phyloP scores from a whole-genome alignment of 2,113 vertebrate genomes.

The Rhegmatorhina hoffmannsi region DNA sequence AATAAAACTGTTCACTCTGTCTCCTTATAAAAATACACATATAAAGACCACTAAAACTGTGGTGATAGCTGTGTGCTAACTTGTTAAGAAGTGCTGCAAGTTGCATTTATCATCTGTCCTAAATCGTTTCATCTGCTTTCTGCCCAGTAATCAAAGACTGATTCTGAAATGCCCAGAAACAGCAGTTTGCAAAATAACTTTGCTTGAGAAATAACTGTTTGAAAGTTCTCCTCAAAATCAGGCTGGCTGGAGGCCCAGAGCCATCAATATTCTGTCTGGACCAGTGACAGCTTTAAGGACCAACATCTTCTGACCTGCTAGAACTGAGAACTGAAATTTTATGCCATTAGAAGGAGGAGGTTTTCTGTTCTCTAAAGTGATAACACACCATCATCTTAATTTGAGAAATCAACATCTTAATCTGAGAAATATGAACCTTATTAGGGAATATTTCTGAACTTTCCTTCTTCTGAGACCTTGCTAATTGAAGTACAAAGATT shows the following conservation, averaged over 20 bases:
- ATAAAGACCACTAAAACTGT: conserved; percentile 3
- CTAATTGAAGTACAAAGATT: neutral
- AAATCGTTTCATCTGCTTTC: conserved; percentile 7
- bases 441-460: neutral
- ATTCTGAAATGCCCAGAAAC: neutral
- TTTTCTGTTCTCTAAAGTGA: neutral
- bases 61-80: conserved; percentile 24
- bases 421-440: neutral
- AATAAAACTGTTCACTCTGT: conserved; percentile 48
- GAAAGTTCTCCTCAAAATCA: neutral
- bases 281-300: conserved; percentile 30
- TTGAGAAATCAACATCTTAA: neutral
- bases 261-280: conserved; percentile 20
- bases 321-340: neutral
- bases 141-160: neutral
- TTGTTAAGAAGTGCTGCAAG: neutral
- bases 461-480: neutral
- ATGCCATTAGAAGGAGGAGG: neutral
- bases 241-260: conserved; percentile 14
- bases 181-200: neutral
- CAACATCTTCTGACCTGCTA: neutral
- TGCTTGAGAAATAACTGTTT: conserved; percentile 1
- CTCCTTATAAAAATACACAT: conserved; percentile 39
- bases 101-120: neutral
- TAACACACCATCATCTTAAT: neutral